Conservation (phyloP, 2,888 invertebrate genomes). For the Autographa pulchrina region DNA sequence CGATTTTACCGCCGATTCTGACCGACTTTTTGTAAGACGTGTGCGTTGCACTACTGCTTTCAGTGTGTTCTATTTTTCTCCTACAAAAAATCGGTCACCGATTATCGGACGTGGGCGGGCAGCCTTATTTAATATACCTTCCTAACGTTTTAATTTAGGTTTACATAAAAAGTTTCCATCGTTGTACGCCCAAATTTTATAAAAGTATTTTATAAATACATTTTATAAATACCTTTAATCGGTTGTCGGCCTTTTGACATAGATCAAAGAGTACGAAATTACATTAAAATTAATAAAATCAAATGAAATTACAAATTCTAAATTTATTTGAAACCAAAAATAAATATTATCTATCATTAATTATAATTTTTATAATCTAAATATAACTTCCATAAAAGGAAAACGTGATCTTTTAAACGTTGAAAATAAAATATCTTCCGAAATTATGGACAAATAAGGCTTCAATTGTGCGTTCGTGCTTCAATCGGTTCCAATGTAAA, state of each 20-base stretch:
- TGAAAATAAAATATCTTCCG: not conserved
- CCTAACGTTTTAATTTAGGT: not conserved
- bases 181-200: not conserved
- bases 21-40: too few relatives aligned
- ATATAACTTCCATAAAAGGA: not conserved
- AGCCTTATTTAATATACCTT: too few relatives aligned
- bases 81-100: too few relatives aligned
- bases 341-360: not conserved
- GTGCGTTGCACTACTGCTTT: too few relatives aligned
- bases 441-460: not conserved
- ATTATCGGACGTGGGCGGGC: too few relatives aligned
- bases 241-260: not conserved
- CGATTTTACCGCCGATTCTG: too few relatives aligned
- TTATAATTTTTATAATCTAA: not conserved
- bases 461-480: too few relatives aligned
- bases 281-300: conserved; percentile 4
- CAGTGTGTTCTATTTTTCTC: too few relatives aligned
- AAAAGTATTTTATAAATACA: not conserved
- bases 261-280: conserved; percentile 4
- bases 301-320: not conserved
- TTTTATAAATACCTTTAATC: not conserved
- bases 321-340: not conserved
- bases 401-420: not conserved
- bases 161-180: not conserved
- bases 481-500: too few relatives aligned